Evolutionary conservation across 2,797 vertebrate species (phyloP), one percentile per base, ranked within the genome.

Genomic region (Chelidonichthys spinosus): DNA sequence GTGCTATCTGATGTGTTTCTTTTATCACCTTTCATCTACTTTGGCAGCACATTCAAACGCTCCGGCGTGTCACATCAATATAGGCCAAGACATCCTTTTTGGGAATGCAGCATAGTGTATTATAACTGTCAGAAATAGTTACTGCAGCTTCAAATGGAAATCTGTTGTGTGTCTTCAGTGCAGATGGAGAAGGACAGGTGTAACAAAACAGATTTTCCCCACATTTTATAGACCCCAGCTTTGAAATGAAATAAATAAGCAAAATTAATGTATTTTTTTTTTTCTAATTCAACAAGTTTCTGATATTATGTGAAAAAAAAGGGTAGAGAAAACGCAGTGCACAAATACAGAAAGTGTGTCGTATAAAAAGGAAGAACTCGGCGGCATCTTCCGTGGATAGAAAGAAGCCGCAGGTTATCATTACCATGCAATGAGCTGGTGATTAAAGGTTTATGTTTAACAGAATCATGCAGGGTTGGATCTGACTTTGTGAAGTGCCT

Each of bases 381-480:
- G 32, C 10, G 0, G 13, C 33, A 50, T 66, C 62, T 11, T 72
- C 58, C 81, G 53, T 44, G 73, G 37, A 52, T 15, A 40, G 47
- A 59, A 78, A 59, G 15, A 68, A 61, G 54, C 42, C 5, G 35
- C 42, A 59, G 37, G 74, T 63, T 60, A 74, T 72, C 52, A 53
- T 69, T 66, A 67, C 44, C 18, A n/a, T 63, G 47, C 79, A 63
- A 76, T 79, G 43, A 77, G 35, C 59, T 63, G 49, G 67, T 53
- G 63, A 64, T 43, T 63, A 58, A 78, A 69, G 78, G 86, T 89
- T 81, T 75, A 79, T 83, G 74, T 67, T 56, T 47, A 1, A 50
- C 47, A 36, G 32, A 11, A 39, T 59, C 37, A 49, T 5, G 47
- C 64, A 79, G 1, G 4, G 0, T 36, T 53, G 32, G 53, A 59